Base-by-base conservation (phyloP, 2,888 invertebrate species). In the Dicranocentrus wangi region DNA sequence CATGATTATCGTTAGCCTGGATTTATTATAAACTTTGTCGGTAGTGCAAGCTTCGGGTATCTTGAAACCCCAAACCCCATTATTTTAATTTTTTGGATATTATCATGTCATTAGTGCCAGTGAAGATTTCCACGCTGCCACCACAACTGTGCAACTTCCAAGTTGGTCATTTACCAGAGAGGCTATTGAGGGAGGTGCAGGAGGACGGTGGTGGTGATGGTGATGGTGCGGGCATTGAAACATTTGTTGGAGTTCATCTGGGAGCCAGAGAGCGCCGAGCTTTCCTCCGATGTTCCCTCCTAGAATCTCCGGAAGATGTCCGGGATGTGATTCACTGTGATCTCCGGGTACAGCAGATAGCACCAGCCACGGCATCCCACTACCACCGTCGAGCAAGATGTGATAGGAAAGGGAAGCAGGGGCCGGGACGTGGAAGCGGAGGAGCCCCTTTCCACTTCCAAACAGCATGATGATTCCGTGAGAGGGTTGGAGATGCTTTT, bases 321-420 rank as follows among this genome's bases (percentile, higher is more conserved):
- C 47, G 68, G 15, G 25, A 51, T 13, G 63, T 73, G 53, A 60
- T 80, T 73, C 58, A 55, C 5, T 80, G 80, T 73, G 80, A 80
- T 53, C 51, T 73, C 15, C 80, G 80, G 80, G 80, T 80, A 10
- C 80, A 80, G 39, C 80, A 69, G 23, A 47, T 79, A 17, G 10
- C 53, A 23, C 32, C 27, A 60, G 61, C 27, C n/a, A n/a, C n/a
- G n/a, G n/a, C n/a, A n/a, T n/a, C n/a, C n/a, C n/a, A n/a, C n/a
- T n/a, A n/a, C n/a, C n/a, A n/a, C n/a, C n/a, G n/a, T n/a, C n/a
- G n/a, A n/a, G n/a, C 19, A 0, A 21, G 27, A 15, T 27, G 21
- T 17, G 43, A 66, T 19, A 43, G 25, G 21, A 42, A 42, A 47
- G n/a, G 42, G 53, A n/a, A n/a, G 1, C 17, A 23, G 25, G 10